A percentile compares a stretch with the other conserved stretches of the same genome.
Conservation (phyloP, 2,797 vertebrate genomes). For the Myotis myotis region DNA sequence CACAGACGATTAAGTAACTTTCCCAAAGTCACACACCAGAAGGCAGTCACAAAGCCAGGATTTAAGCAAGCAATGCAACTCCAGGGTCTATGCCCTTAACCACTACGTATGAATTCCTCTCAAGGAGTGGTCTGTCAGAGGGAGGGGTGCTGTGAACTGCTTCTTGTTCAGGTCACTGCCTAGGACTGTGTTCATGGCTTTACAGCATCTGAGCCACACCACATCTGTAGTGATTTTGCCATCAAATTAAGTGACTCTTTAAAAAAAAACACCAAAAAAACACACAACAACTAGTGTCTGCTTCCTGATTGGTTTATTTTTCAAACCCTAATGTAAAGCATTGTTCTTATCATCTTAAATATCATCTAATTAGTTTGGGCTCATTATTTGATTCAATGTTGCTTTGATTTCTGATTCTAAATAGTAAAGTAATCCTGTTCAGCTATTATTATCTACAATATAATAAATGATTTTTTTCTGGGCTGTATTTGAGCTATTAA, state of each 20-base stretch:
- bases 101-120: not conserved
- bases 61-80: not conserved
- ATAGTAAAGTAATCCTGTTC: not conserved
- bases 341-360: not conserved
- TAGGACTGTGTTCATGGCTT: not conserved
- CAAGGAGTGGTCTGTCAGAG: accelerated
- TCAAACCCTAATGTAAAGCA: not conserved
- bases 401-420: not conserved
- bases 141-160: not conserved
- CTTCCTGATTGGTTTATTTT: not conserved
- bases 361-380: not conserved
- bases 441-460: not conserved
- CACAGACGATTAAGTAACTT: not conserved
- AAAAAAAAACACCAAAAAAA: not conserved
- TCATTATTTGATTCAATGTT: not conserved
- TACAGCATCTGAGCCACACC: not conserved
- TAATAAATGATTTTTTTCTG: not conserved
- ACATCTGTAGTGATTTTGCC: not conserved
- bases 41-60: not conserved
- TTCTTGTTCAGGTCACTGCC: not conserved
- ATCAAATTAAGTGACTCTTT: not conserved
- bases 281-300: not conserved
- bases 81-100: not conserved
- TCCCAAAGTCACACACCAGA: not conserved
- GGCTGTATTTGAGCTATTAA: not conserved